Evolutionary conservation across 2,888 invertebrate species (phyloP).

Genomic region (Barypeithes pellucidus): DNA sequence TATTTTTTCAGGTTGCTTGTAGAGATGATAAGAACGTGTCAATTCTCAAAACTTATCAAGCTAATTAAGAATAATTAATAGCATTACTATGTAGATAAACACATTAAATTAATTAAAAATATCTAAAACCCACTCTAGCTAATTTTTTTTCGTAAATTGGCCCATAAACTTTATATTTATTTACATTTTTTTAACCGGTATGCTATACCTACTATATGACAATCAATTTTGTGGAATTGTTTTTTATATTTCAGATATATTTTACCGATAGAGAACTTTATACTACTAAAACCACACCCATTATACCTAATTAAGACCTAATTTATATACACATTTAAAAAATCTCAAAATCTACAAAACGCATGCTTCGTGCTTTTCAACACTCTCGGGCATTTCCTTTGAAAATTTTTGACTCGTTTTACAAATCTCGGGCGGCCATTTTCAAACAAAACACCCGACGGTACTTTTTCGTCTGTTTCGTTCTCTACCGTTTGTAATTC

Average conservation of each 20-base stretch:
- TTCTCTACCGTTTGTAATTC: slow-evolving; percentile 39
- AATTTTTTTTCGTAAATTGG: not conserved
- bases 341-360: slow-evolving; percentile 62
- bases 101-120: not conserved
- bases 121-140: not conserved
- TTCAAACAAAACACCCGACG: slow-evolving; percentile 64
- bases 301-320: slow-evolving; percentile 5
- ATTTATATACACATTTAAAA: slow-evolving; percentile 27
- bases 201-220: no score
- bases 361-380: slow-evolving; percentile 81
- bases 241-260: not conserved
- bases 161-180: not conserved
- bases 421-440: slow-evolving; percentile 40
- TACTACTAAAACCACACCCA: slow-evolving; percentile 14
- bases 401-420: slow-evolving; percentile 47
- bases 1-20: not conserved
- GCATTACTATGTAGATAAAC: not conserved
- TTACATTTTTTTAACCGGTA: no score
- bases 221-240: no score
- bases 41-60: not conserved
- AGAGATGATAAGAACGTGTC: not conserved
- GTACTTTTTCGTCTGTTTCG: slow-evolving; percentile 44
- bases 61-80: slow-evolving; percentile 6
- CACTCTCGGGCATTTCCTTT: slow-evolving; percentile 68
- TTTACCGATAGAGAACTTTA: no score